phyloP scores from a whole-genome alignment of 1,140 invertebrate species.

The Hylaeus anthracinus region DNA sequence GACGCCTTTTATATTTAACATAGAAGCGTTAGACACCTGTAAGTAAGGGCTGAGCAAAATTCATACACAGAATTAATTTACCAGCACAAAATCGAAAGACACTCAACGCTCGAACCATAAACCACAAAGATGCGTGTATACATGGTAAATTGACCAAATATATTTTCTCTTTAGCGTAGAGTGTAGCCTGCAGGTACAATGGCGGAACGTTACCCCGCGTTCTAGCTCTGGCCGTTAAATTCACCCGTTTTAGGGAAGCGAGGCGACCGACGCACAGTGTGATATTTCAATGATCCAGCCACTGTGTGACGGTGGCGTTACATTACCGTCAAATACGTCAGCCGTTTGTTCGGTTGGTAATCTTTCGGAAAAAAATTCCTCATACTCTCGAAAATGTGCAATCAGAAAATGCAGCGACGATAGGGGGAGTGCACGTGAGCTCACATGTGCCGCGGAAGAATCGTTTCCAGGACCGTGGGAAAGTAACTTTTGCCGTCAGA shows the following conservation, averaged over 20 bases:
- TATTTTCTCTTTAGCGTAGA: slow-evolving; percentile 34
- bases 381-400: slow-evolving; percentile 13
- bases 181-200: slow-evolving; percentile 26
- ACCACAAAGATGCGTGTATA: slow-evolving; percentile 53
- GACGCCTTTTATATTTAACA: not conserved
- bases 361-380: slow-evolving; percentile 29
- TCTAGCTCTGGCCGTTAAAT: slow-evolving; percentile 12
- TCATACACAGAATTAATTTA: not conserved
- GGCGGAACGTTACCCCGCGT: slow-evolving; percentile 6
- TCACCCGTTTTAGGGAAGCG: not conserved
- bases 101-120: not conserved
- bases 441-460: slow-evolving; percentile 21
- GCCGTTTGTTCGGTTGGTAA: slow-evolving; percentile 34
- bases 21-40: no score
- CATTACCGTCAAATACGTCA: slow-evolving; percentile 33
- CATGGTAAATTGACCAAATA: slow-evolving; percentile 59
- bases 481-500: slow-evolving; percentile 28
- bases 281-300: no score
- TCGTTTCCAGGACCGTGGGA: slow-evolving; percentile 41
- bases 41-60: no score
- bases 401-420: slow-evolving; percentile 28
- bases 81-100: not conserved
- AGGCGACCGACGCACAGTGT: not conserved
- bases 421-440: slow-evolving; percentile 1
- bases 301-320: not conserved